phyloP scores from a whole-genome alignment of 2,888 invertebrate species.

The Eilema caniola region DNA sequence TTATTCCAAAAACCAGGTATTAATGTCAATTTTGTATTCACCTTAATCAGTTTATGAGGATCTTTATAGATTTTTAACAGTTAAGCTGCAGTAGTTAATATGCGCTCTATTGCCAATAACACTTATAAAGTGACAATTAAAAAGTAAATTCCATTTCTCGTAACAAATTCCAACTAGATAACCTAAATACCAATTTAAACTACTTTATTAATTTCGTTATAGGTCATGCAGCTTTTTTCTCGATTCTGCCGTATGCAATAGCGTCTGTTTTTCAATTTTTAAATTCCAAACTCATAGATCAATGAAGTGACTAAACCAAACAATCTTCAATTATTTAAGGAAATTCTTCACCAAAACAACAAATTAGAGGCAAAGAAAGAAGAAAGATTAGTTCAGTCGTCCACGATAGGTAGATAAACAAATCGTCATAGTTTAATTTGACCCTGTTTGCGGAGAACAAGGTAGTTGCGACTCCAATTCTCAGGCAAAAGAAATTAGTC shows the following conservation, averaged over 20 bases:
- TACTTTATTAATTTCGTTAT: neutral
- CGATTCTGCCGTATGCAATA: neutral
- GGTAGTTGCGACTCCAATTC: slow-evolving; percentile 65
- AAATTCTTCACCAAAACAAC: neutral
- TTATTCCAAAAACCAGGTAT: slow-evolving; percentile 22
- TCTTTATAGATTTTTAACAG: slow-evolving; percentile 13
- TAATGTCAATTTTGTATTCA: slow-evolving; percentile 23
- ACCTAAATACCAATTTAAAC: slow-evolving; percentile 1
- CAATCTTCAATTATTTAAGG: neutral
- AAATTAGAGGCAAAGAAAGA: neutral
- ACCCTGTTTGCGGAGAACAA: slow-evolving; percentile 48
- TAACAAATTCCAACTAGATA: neutral
- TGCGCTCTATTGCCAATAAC: slow-evolving; percentile 8
- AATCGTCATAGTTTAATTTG: slow-evolving; percentile 36
- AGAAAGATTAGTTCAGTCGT: neutral
- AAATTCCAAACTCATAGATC: neutral
- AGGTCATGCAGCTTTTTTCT: neutral
- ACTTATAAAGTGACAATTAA: neutral
- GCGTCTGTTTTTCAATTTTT: neutral
- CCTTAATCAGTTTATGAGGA: slow-evolving; percentile 26
- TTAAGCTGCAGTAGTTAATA: slow-evolving; percentile 3
- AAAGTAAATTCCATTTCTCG: neutral
- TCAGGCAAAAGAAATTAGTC: slow-evolving; percentile 78
- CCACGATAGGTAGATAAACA: slow-evolving; percentile 20
- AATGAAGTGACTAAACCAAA: neutral